Base-by-base conservation (phyloP, 2,113 vertebrate genomes). In the Salminus brasiliensis region DNA sequence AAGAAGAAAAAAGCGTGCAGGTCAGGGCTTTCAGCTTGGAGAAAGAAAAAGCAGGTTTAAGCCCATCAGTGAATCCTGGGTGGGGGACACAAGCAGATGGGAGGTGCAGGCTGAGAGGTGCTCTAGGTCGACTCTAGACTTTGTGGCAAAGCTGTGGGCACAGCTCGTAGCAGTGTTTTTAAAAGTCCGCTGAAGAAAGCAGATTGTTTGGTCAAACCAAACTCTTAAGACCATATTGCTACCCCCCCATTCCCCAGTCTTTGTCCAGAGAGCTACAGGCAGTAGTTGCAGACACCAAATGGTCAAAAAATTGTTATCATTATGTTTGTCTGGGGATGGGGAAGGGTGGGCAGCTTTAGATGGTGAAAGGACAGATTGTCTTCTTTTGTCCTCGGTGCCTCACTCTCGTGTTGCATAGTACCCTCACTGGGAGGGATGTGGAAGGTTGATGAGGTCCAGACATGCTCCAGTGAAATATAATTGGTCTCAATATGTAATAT, bases 181-280 rank as follows among this genome's bases (percentile, higher is more conserved):
- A 90, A 92, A 92, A 93, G 92, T 93, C 89, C 87, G 91, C 90
- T 90, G 89, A 91, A 89, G 89, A 91, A 92, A 93, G 91, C 92
- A 93, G 92, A 91, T 92, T 93, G 92, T 92, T 88, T 91, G 87
- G 89, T 92, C 91, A 90, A 92, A 93, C 84, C 87, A 88, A 91
- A 91, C 88, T 91, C 89, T 88, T 89, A 89, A 88, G 88, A 93
- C 90, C 92, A 93, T 92, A 93, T 93, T 94, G 92, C 87, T 85
- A 82, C 80, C 34, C 4, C 63, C 82, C 79, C 74, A n/a, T 11
- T 34, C 78, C 53, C 66, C 1, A 86, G 74, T 89, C 88, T 92
- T 90, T 93, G 91, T 91, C 85, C 89, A 82, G 75, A 91, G 88
- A 87, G 91, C 93, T 91, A 91, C 86, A 89, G 90, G 88, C 90